phyloP scores from a whole-genome alignment of 2,797 vertebrate species.

The Sebastes umbrosus region DNA sequence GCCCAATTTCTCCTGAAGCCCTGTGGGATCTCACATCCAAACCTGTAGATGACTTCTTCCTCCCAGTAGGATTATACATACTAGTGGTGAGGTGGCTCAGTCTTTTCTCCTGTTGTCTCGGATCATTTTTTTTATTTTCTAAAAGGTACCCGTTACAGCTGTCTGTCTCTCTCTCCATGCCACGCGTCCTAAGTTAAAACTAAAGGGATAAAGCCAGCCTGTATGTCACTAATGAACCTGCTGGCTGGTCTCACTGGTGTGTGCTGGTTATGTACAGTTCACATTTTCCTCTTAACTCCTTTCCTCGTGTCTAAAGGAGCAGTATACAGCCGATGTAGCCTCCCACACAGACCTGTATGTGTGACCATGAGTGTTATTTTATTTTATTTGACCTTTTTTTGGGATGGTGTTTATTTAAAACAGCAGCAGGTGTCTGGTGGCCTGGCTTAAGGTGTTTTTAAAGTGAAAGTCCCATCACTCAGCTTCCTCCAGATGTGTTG shows the following conservation, averaged over 20 bases:
- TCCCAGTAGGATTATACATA: neutral
- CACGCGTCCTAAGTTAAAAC: neutral
- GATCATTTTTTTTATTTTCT: neutral
- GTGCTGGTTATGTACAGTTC: neutral
- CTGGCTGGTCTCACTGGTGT: neutral
- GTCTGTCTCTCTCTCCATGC: neutral
- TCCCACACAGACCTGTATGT: neutral
- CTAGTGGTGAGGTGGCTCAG: neutral
- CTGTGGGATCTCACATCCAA: neutral
- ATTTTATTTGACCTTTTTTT: neutral
- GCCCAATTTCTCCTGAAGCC: neutral
- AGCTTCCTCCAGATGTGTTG: neutral
- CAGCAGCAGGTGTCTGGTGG: neutral
- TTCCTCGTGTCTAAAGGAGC: neutral
- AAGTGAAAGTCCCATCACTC: neutral
- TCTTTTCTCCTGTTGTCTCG: neutral
- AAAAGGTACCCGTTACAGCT: conserved; percentile 13
- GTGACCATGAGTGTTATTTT: neutral
- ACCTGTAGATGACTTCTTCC: neutral
- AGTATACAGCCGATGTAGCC: conserved; percentile 1
- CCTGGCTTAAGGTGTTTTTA: neutral
- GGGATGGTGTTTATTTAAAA: neutral
- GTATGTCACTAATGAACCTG: neutral
- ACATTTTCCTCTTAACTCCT: neutral
- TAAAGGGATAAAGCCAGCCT: conserved; percentile 6